These are phyloP conservation scores for Leptinotarsa defecta DNA, from an alignment of 1,140 invertebrate genomes.

Conservation along the genomic window DNA sequence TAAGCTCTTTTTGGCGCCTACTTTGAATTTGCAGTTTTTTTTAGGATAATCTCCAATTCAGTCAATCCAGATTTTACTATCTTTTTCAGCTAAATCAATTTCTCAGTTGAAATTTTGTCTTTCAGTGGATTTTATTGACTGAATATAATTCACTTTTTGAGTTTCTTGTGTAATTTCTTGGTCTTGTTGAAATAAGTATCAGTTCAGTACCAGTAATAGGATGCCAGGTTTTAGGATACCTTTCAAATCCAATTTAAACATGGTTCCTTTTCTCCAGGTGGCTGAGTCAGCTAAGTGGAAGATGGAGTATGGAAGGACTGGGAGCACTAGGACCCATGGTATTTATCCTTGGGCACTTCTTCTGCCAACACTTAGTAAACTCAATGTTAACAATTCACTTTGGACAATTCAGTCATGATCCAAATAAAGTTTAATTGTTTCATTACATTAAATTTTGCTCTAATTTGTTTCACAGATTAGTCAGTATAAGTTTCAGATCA, in stretches of 20 bases:
- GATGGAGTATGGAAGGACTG: slow-evolving; percentile 49
- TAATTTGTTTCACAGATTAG: slow-evolving; percentile 19
- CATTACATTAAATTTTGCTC: slow-evolving; percentile 20
- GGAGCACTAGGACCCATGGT: slow-evolving; percentile 65
- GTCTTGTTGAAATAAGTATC: background rate
- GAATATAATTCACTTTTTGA: background rate
- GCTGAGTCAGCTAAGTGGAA: slow-evolving; percentile 50
- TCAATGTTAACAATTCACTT: slow-evolving; percentile 53
- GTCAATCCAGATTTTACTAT: background rate
- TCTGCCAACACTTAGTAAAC: slow-evolving; percentile 57
- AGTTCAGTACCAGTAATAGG: slow-evolving; percentile 45
- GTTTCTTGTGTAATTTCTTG: background rate
- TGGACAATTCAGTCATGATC: slow-evolving; percentile 56
- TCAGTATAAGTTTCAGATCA: slow-evolving; percentile 50
- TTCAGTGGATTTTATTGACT: background rate
- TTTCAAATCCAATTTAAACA: slow-evolving; percentile 55
- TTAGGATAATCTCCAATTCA: background rate
- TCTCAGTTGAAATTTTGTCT: background rate
- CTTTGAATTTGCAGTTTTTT: slow-evolving; percentile 33
- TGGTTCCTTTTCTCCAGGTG: slow-evolving; percentile 58
- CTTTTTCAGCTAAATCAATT: background rate
- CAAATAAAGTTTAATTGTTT: slow-evolving; percentile 17
- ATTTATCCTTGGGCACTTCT: slow-evolving; percentile 66
- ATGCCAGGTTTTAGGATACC: slow-evolving; percentile 53
- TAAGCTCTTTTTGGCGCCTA: slow-evolving; percentile 41